A percentile compares a stretch with the other conserved stretches of the same genome.
Evolutionary conservation across 2,888 invertebrate species (phyloP).

Genomic region (Choristoneura rosaceana): DNA sequence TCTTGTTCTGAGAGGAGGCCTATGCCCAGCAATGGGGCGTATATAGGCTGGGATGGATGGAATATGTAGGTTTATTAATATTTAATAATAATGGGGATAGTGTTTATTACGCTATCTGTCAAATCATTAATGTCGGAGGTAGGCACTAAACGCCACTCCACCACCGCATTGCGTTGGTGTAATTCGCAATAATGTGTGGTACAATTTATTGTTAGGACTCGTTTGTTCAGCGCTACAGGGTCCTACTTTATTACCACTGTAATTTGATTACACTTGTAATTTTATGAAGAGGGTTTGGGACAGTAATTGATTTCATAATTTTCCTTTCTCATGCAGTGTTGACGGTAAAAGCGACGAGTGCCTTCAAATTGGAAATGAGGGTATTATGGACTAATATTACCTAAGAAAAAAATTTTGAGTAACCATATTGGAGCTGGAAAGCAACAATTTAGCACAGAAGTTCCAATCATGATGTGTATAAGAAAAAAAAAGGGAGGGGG

Average conservation of each 20-base stretch:
- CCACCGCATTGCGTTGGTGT: constrained; percentile 23
- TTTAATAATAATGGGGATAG: constrained; percentile 2
- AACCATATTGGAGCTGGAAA: no score
- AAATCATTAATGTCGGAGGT: constrained; percentile 21
- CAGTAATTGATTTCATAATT: constrained; percentile 9
- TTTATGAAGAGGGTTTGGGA: constrained; percentile 12
- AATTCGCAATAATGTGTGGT: constrained; percentile 32
- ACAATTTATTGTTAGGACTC: constrained; percentile 37
- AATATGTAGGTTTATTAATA: not conserved
- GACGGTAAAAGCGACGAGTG: not conserved
- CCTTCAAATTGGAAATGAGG: not conserved
- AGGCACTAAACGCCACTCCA: constrained; percentile 22
- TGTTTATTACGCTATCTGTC: constrained; percentile 3
- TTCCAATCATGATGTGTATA: no score
- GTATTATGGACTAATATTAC: no score
- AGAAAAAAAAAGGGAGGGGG: no score
- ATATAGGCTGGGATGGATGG: no score
- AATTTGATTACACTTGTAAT: constrained; percentile 28
- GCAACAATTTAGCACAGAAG: no score
- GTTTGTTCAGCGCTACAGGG: constrained; percentile 22
- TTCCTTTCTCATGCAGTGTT: not conserved
- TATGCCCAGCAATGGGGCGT: no score
- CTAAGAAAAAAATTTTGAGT: no score
- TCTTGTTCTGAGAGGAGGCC: no score
- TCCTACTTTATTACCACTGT: constrained; percentile 31